Evolutionary conservation across 2,113 vertebrate genomes (phyloP).

Genomic region (Hippocampus mohnikei): DNA sequence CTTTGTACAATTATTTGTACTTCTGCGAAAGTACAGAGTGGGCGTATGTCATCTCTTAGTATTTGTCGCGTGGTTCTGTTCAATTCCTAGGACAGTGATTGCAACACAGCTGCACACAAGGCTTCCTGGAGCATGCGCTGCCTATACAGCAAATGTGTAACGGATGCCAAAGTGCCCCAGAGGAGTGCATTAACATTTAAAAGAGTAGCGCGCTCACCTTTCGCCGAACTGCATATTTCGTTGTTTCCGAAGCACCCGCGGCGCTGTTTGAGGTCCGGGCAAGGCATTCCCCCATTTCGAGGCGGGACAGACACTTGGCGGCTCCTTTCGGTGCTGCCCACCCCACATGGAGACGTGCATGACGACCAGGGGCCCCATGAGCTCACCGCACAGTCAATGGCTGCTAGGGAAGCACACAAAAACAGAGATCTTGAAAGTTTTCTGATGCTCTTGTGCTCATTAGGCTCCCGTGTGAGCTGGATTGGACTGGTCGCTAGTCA

Average conservation of each 20-base stretch:
- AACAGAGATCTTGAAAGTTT: conserved; percentile 2
- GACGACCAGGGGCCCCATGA: conserved; percentile 81
- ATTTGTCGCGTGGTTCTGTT: conserved; percentile 15
- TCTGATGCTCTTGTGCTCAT: too few species aligned
- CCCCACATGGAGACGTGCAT: conserved; percentile 78
- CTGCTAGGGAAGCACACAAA: conserved; percentile 60
- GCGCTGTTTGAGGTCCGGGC: conserved; percentile 82
- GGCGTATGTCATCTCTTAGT: not conserved
- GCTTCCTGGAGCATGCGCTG: conserved; percentile 33
- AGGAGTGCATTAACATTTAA: conserved; percentile 9
- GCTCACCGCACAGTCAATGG: conserved; percentile 77
- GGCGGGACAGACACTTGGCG: conserved; percentile 79
- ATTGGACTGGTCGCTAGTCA: too few species aligned
- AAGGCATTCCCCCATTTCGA: conserved; percentile 78
- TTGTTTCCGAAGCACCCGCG: conserved; percentile 81
- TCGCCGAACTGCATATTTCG: conserved; percentile 63
- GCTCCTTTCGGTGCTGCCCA: conserved; percentile 77
- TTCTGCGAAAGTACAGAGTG: too few species aligned
- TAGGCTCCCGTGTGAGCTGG: too few species aligned
- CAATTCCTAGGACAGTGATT: conserved; percentile 9
- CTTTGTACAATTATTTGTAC: too few species aligned
- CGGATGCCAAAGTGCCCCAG: not conserved
- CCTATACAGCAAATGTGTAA: conserved; percentile 11
- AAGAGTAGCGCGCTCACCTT: conserved; percentile 66
- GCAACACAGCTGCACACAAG: conserved; percentile 23